phyloP scores from a whole-genome alignment of 2,888 invertebrate species.

The Ormia ochracea region DNA sequence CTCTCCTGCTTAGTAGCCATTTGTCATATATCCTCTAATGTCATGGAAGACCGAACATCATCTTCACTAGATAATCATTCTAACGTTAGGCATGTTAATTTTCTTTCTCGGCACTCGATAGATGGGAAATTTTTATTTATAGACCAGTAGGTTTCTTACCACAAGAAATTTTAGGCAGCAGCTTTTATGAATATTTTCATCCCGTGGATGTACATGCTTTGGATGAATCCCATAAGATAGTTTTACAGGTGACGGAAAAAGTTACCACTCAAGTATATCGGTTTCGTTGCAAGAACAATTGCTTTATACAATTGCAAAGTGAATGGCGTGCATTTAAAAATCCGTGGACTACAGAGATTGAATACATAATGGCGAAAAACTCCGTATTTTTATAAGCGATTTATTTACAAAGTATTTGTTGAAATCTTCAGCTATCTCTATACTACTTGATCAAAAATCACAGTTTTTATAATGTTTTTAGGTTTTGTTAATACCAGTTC shows the following conservation, averaged over 20 bases:
- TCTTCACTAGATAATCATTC: constrained; percentile 77
- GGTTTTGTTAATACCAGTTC: no score
- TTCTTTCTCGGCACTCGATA: constrained; percentile 89
- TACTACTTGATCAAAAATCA: no score
- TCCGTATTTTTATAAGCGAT: constrained; percentile 82
- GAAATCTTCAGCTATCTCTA: no score
- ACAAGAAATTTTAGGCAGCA: constrained; percentile 93
- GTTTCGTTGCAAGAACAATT: constrained; percentile 88
- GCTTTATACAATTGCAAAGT: constrained; percentile 84
- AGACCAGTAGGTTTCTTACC: constrained; percentile 95
- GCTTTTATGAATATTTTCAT: constrained; percentile 94
- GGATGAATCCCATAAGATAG: constrained; percentile 89
- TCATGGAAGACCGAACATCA: constrained; percentile 78
- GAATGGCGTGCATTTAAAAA: constrained; percentile 93
- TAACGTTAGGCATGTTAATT: constrained; percentile 83
- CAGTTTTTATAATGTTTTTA: no score
- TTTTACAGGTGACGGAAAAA: constrained; percentile 81
- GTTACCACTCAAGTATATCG: constrained; percentile 85
- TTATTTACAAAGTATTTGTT: no score
- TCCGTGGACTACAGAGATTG: constrained; percentile 97
- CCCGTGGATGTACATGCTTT: constrained; percentile 87
- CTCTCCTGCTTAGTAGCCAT: constrained; percentile 93
- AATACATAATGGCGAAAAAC: constrained; percentile 92
- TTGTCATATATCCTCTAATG: constrained; percentile 84
- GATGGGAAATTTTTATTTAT: constrained; percentile 96